Conservation (phyloP, 2,797 vertebrate genomes). For the Caiman crocodilus region DNA sequence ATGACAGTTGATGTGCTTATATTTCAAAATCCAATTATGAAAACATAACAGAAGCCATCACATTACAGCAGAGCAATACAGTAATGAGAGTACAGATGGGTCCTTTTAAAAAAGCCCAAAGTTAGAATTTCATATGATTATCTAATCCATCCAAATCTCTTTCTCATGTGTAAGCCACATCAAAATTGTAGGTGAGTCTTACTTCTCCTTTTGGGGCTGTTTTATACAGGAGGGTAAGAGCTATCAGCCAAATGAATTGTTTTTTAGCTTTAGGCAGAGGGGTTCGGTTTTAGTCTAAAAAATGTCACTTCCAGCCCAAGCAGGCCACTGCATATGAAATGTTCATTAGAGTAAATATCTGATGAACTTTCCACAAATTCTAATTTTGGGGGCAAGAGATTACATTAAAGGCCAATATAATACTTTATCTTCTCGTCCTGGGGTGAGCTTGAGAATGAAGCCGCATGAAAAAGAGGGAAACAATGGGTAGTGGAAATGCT, state of each 20-base stretch:
- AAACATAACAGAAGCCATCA: neutral
- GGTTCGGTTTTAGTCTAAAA: fast-evolving
- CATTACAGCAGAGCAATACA: neutral
- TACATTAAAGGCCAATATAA: fast-evolving
- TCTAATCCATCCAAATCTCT: neutral
- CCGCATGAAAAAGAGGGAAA: neutral
- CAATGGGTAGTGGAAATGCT: neutral
- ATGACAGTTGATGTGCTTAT: neutral
- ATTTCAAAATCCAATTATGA: neutral
- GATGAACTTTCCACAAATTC: neutral
- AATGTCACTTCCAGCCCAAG: neutral
- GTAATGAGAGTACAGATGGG: neutral
- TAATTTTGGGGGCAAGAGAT: neutral
- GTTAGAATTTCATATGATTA: neutral
- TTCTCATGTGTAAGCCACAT: neutral
- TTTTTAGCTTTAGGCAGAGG: neutral
- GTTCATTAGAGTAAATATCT: neutral
- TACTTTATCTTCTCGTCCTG: neutral
- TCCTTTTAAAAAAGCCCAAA: neutral
- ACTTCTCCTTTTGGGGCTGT: neutral
- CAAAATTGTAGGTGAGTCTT: neutral
- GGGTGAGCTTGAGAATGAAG: neutral
- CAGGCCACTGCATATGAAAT: neutral
- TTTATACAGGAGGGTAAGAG: neutral
- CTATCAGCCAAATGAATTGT: neutral